Evolutionary conservation across 2,888 invertebrate species (phyloP), one percentile per base, ranked within the genome.

Genomic region (Rugalucina vietnamica): DNA sequence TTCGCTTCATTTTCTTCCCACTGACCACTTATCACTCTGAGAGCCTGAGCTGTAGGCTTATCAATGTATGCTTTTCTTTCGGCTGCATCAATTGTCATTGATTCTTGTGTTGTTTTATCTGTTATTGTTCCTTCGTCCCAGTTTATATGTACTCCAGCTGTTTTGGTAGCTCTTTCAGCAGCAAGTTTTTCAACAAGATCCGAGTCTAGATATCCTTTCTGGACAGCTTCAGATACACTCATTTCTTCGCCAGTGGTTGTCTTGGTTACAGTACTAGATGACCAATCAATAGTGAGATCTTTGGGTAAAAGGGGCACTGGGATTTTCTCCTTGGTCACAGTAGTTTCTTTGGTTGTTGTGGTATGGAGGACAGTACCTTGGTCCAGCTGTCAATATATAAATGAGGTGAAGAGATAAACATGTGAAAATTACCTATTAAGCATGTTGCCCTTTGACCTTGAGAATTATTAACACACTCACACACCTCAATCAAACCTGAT

Each of bases 71-170:
- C 90, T 57, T 86, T 84, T 32, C 82, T 81, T 34, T 92, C 87
- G 0, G 99, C 99, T 95, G 98, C 97, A 81, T 96, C 96, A 77
- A 99, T 97, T 10, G 96, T 97, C 27, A 99, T 93, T 8, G 97
- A 95, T 90, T 98, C 97, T 65, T 98, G 97, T 84, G 97, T 96
- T 21, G 84, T 84, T 43, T 86, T 90, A 57, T 93, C 93, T 34
- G 85, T 83, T 60, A 98, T 91, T 32, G 91, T 90, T 10, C 97
- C 97, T 0, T 98, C 98, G 89, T 96, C 96, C 91, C 96, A 95
- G 94, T 98, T 97, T 81, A 98, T 96, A 36, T 88, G 86, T 37
- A 93, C 91, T 24, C 89, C 90, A 73, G 90, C 85, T 65, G 88
- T 81, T 75, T 89, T 84, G 29, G 86, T 85, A 32, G 91, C 76